Evolutionary conservation across 2,888 invertebrate genomes (phyloP), one percentile per base, ranked within the genome.

Genomic region (Tinea pellionella): DNA sequence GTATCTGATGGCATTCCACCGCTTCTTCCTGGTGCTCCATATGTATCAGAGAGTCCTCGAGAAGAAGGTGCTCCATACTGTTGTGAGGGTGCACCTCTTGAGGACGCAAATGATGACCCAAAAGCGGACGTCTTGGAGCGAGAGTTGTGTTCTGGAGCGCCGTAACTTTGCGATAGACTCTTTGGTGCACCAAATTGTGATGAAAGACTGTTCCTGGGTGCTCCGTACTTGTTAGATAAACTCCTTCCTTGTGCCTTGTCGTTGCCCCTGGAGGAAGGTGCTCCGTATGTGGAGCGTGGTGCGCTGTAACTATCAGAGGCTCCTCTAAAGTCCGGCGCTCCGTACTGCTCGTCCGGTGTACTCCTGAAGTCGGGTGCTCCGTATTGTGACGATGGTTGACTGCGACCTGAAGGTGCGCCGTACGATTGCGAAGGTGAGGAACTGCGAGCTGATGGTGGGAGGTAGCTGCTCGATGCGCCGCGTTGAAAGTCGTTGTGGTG

Each of bases 1-100:
- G 77, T 67, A 0, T 77, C 74, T 1, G 86, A 86, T 0, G 89
- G 89, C 78, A 78, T 79, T 3, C 64, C 65, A 19, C 24, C 60
- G 4, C 60, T 62, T 32, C 62, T 58, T 9, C 53, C 58, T 0
- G 75, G 73, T 11, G 70, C 64, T 0, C 76, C 73, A 60, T 75
- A 75, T 32, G 69, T 70, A 56, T 72, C 69, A 8, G 72, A 70
- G 6, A 63, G 59, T 13, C 66, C 61, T 42, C 68, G 70, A 61
- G 67, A 66, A 0, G 71, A 65, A 0, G 78, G 75, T 1, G 64
- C 65, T 6, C 75, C 73, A 55, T 77, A 79, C 61, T 74, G 70
- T 61, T 72, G 68, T 2, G 78, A 75, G 65, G 7, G 0, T 6
- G 24, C 24, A 3, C 6, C 24, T 24, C 24, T 24, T 24, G 24